These are phyloP conservation scores for Halichondria panicea DNA, from an alignment of 37 sponge, comb jelly and placozoan species.

Conservation along the genomic window DNA sequence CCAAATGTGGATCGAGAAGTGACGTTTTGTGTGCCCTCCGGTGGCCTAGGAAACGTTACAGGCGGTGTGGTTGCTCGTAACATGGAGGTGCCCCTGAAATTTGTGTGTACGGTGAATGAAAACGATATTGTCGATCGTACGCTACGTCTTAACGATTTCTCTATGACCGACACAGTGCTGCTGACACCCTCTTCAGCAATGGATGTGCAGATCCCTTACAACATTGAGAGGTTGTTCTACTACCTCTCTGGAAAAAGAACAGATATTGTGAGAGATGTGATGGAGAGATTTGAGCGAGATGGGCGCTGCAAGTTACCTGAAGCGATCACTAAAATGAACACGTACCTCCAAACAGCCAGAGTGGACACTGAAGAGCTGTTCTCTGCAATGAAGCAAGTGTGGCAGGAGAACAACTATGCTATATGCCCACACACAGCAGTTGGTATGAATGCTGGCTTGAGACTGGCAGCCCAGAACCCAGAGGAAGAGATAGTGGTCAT, in stretches of 20 bases:
- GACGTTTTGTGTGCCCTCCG: constrained; percentile 55
- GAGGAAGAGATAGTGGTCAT: constrained; percentile 16
- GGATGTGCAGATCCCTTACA: constrained; percentile 63
- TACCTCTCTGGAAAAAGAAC: constrained; percentile 22
- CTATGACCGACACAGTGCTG: background rate
- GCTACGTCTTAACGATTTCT: constrained; percentile 8
- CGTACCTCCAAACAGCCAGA: constrained; percentile 4
- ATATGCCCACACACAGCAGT: constrained; percentile 78
- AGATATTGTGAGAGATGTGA: constrained; percentile 10
- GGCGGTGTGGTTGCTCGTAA: constrained; percentile 34
- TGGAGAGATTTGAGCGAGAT: constrained; percentile 24
- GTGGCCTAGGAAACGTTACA: constrained; percentile 57
- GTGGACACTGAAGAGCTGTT: constrained; percentile 22
- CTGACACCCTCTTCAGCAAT: constrained; percentile 57
- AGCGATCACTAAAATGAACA: background rate
- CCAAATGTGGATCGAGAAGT: constrained; percentile 41
- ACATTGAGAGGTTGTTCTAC: constrained; percentile 72
- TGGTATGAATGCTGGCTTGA: constrained; percentile 13
- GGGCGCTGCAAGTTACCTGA: background rate
- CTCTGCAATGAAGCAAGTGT: constrained; percentile 31
- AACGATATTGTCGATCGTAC: constrained; percentile 56
- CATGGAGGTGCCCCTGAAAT: constrained; percentile 62
- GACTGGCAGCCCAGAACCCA: background rate
- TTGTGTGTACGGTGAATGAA: constrained; percentile 50
- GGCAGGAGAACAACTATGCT: constrained; percentile 31